Evolutionary conservation across 1,140 invertebrate species (phyloP).

Genomic region (Cydia amplana): DNA sequence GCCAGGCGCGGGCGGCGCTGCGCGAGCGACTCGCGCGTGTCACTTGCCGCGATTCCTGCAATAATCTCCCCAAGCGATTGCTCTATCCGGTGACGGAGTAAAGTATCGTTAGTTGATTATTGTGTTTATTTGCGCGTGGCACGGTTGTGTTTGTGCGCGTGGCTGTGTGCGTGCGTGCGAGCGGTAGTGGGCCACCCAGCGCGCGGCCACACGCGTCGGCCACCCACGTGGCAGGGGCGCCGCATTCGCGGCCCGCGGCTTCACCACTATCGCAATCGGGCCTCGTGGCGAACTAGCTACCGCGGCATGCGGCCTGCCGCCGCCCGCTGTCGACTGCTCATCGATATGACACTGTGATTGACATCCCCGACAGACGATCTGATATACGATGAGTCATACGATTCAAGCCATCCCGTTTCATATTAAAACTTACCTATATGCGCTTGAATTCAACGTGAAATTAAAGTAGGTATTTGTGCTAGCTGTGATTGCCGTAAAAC

Average conservation of each 20-base stretch:
- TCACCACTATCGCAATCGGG: constrained; percentile 36
- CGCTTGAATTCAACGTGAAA: not conserved
- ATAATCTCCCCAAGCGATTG: constrained; percentile 67
- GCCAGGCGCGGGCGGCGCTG: constrained; percentile 31
- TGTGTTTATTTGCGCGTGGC: constrained; percentile 74
- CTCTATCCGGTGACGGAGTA: constrained; percentile 75
- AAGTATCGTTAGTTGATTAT: constrained; percentile 78
- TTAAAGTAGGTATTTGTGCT: not conserved
- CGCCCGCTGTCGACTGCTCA: constrained; percentile 45
- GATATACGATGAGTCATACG: constrained; percentile 37
- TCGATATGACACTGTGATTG: constrained; percentile 63
- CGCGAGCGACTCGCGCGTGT: constrained; percentile 46
- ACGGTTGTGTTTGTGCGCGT: constrained; percentile 64
- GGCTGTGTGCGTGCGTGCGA: constrained; percentile 66
- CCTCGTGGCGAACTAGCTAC: constrained; percentile 56
- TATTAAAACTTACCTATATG: not conserved
- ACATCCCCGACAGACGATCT: constrained; percentile 50
- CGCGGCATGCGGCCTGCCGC: constrained; percentile 34
- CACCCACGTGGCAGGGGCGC: constrained; percentile 72
- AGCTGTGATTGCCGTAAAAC: too few relatives aligned
- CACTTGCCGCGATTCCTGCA: constrained; percentile 59
- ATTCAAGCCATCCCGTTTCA: not conserved
- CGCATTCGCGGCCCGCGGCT: constrained; percentile 59
- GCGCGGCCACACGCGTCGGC: constrained; percentile 73
- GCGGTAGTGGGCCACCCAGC: constrained; percentile 71